Conservation (phyloP, 2,888 invertebrate species). For the Spisula subtruncata region DNA sequence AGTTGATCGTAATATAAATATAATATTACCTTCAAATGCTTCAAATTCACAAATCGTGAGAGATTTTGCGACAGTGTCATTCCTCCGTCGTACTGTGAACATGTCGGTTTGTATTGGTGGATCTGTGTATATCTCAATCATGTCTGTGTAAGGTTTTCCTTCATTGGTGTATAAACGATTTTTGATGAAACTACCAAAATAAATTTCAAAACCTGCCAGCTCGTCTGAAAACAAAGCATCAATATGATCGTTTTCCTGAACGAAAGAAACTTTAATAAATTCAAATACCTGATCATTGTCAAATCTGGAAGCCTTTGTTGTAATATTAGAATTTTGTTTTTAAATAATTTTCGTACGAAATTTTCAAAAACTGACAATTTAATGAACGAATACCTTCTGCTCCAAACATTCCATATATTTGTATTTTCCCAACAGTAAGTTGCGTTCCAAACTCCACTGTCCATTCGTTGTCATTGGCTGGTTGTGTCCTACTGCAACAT, state of each 20-base stretch:
- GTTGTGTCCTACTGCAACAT: slow-evolving; percentile 51
- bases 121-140: neutral
- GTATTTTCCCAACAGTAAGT: neutral
- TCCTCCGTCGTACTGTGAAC: neutral
- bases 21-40: slow-evolving; percentile 30
- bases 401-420: neutral
- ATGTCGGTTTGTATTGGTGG: neutral
- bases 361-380: too few relatives aligned
- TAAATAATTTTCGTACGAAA: too few relatives aligned
- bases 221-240: slow-evolving; percentile 22
- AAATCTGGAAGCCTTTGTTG: too few relatives aligned
- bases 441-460: neutral
- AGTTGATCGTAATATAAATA: too few relatives aligned
- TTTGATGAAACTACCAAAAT: neutral
- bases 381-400: neutral
- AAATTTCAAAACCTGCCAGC: slow-evolving; percentile 23
- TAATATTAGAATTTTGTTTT: too few relatives aligned
- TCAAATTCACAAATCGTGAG: slow-evolving; percentile 35
- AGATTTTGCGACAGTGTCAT: neutral
- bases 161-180: neutral
- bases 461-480: neutral
- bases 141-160: neutral
- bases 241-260: too few relatives aligned
- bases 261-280: too few relatives aligned
- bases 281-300: too few relatives aligned